phyloP scores from a whole-genome alignment of 2,113 vertebrate genomes.

The Toxotes chatareus region DNA sequence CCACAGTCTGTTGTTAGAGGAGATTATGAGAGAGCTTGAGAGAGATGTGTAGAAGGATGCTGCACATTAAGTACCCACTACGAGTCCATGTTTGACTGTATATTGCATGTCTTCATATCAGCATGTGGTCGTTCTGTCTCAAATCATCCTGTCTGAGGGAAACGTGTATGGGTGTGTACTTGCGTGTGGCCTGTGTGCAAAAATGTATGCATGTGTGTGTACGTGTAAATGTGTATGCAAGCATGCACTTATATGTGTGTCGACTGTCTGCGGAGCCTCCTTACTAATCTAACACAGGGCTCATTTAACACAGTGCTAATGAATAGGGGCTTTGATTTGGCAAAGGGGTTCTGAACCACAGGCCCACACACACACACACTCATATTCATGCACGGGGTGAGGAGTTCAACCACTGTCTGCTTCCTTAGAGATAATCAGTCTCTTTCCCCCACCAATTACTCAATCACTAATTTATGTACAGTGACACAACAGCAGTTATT shows the following conservation, averaged over 20 bases:
- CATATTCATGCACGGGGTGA: slow-evolving; percentile 62
- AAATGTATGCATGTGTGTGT: not conserved
- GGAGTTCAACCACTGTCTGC: slow-evolving; percentile 73
- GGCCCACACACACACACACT: slow-evolving; percentile 53
- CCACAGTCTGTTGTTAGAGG: not conserved
- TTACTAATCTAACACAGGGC: slow-evolving; percentile 75
- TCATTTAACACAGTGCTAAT: slow-evolving; percentile 72
- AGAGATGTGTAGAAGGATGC: slow-evolving; percentile 1
- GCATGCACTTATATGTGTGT: slow-evolving; percentile 31
- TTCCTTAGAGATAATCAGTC: slow-evolving; percentile 53
- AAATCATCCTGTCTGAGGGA: slow-evolving; percentile 1
- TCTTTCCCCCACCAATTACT: slow-evolving; percentile 37
- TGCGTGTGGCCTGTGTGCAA: not conserved
- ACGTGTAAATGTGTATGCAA: slow-evolving; percentile 30
- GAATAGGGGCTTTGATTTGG: slow-evolving; percentile 75
- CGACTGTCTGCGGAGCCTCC: slow-evolving; percentile 55
- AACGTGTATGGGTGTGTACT: not conserved
- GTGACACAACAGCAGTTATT: slow-evolving; percentile 23
- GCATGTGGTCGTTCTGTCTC: not conserved
- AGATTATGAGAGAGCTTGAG: slow-evolving; percentile 1
- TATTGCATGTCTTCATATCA: not conserved
- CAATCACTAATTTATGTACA: slow-evolving; percentile 27
- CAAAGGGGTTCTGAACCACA: slow-evolving; percentile 54
- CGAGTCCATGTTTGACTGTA: slow-evolving; percentile 12
- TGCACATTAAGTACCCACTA: not conserved